phyloP scores from a whole-genome alignment of 2,113 vertebrate genomes.

The Microtus pennsylvanicus region DNA sequence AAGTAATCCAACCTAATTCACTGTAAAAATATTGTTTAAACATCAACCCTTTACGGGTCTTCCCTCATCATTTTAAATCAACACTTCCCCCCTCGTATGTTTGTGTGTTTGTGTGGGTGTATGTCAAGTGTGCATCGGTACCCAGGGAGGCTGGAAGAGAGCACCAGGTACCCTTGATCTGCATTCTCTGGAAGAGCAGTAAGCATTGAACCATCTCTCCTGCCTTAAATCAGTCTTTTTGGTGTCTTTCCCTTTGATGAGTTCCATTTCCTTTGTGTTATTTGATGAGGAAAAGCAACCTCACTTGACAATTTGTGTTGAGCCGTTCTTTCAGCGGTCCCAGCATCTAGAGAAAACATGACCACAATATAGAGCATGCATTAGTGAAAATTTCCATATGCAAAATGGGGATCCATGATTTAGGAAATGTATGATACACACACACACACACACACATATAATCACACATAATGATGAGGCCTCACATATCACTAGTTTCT shows the following conservation, averaged over 20 bases:
- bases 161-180: too few relatives aligned
- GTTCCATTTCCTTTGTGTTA: neutral
- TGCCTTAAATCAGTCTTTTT: neutral
- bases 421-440: neutral
- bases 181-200: neutral
- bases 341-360: conserved; percentile 35
- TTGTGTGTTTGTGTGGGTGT: neutral
- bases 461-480: conserved; percentile 6
- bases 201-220: too few relatives aligned
- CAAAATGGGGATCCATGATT: neutral
- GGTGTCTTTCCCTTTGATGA: conserved; percentile 34
- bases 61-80: neutral
- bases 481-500: conserved; percentile 53
- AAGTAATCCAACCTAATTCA: neutral
- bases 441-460: too few relatives aligned
- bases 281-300: conserved; percentile 49
- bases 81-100: neutral
- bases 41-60: neutral
- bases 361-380: neutral
- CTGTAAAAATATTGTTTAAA: conserved; percentile 10
- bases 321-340: conserved; percentile 15
- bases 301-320: neutral
- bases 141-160: neutral
- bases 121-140: neutral
- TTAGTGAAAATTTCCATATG: neutral